These are phyloP conservation scores for Prionailurus bengalensis DNA, from an alignment of 2,113 vertebrate genomes.

Conservation along the genomic window DNA sequence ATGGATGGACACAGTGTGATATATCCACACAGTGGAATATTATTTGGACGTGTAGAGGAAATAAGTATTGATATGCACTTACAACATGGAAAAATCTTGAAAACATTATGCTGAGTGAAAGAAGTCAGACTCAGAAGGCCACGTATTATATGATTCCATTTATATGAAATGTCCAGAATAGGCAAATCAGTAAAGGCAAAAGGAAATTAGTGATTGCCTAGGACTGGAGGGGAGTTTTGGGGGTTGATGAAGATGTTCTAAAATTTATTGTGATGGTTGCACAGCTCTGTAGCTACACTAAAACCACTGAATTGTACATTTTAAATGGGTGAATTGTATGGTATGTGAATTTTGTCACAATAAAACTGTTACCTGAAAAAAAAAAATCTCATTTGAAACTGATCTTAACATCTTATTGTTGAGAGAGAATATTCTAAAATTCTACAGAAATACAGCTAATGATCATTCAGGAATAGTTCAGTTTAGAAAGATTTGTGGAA, in stretches of 20 bases:
- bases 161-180: background rate
- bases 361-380: background rate
- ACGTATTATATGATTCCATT: background rate
- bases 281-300: background rate
- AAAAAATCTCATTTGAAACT: background rate
- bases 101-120: background rate
- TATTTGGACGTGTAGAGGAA: background rate
- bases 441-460: background rate
- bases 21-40: background rate
- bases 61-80: background rate
- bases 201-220: background rate
- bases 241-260: background rate
- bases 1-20: background rate
- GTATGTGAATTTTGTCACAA: background rate
- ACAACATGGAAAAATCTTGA: background rate
- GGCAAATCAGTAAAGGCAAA: background rate
- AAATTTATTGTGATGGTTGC: background rate
- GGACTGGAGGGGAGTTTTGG: background rate
- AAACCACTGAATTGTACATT: background rate
- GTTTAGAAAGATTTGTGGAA: background rate
- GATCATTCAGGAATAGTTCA: background rate
- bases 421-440: background rate
- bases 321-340: background rate
- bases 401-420: background rate
- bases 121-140: background rate